Base-by-base conservation (phyloP, 1,140 invertebrate species). In the Geopemphigus sp. region DNA sequence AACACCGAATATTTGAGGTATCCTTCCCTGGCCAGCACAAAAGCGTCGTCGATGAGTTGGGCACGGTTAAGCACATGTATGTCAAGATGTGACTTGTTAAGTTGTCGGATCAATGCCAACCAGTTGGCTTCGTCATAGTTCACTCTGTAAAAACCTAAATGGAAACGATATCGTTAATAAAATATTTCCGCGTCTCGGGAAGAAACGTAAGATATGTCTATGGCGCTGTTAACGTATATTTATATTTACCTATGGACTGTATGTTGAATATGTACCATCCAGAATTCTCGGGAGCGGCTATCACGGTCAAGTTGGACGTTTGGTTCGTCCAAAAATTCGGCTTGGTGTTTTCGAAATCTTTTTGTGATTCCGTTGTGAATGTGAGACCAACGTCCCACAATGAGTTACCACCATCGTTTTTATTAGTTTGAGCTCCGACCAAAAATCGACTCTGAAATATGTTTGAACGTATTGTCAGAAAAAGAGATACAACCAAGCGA, bases 21-120 rank as follows among this genome's bases (percentile, higher is more conserved):
- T 24, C 81, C 81, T 1, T 88, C 88, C 82, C 90, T 88, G 0
- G 91, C 92, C 63, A 96, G 85, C 83, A 92, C 91, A 83, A 95
- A 90, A 0, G 92, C 88, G 85, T 97, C 94, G 83, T 95, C 92
- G 14, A 96, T 88, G 0, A 96, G 84, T 83, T 94, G 92, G 0
- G 93, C 93, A 50, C 92, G 88, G 80, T 93, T 92, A 0, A 92
- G 86, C 10, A 84, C 83, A 19, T 85, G 81, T 22, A 90, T 88
- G 6, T 86, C 84, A 80, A 87, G 72, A 0, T 87, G 86, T 11
- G 86, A 72, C 0, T 83, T 83, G 61, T 87, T 88, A 0, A 91
- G 85, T 11, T 87, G 87, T 8, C 87, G 82, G 19, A 88, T 88
- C 0, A 94, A 84, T 0, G 87, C 83, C 50, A 86, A 83, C 93